Evolutionary conservation across 2,888 invertebrate genomes (phyloP).

Genomic region (Megastigmus dorsalis): DNA sequence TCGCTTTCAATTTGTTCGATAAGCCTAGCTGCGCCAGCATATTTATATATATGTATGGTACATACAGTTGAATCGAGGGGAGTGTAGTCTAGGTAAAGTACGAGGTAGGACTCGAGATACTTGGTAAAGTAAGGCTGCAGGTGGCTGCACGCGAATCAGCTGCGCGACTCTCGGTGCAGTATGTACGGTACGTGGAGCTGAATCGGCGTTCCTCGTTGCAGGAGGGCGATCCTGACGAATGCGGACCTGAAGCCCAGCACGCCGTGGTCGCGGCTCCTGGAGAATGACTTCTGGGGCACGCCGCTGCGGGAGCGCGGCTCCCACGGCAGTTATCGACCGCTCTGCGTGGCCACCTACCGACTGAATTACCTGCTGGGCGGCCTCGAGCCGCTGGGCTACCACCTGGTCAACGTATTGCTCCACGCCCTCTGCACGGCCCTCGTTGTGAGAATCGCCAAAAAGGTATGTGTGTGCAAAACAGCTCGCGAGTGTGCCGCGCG

Average conservation of each 20-base stretch:
- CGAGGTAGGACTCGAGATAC: too few species aligned
- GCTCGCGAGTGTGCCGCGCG: background rate
- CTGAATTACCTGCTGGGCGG: slow-evolving; percentile 87
- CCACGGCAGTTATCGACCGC: slow-evolving; percentile 96
- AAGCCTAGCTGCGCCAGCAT: too few species aligned
- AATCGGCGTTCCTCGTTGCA: too few species aligned
- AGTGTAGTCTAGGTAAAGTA: too few species aligned
- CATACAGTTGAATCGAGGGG: too few species aligned
- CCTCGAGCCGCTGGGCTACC: slow-evolving; percentile 88
- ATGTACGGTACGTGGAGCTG: too few species aligned
- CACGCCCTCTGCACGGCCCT: slow-evolving; percentile 90
- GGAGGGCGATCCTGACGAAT: slow-evolving; percentile 96
- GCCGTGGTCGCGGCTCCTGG: slow-evolving; percentile 87
- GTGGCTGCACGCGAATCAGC: too few species aligned
- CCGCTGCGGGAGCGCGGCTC: slow-evolving; percentile 93
- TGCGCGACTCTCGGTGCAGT: too few species aligned
- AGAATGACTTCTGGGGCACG: slow-evolving; percentile 99
- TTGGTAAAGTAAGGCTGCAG: too few species aligned
- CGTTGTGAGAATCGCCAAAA: slow-evolving; percentile 85
- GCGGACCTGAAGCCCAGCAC: slow-evolving; percentile 92
- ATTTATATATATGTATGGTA: too few species aligned
- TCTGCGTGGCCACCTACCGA: slow-evolving; percentile 92
- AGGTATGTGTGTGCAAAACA: slow-evolving; percentile 71
- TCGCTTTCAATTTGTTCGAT: too few species aligned
- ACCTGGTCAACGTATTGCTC: slow-evolving; percentile 88